Base-by-base conservation (phyloP, 2,113 vertebrate species). In the Choloepus hoffmanni region DNA sequence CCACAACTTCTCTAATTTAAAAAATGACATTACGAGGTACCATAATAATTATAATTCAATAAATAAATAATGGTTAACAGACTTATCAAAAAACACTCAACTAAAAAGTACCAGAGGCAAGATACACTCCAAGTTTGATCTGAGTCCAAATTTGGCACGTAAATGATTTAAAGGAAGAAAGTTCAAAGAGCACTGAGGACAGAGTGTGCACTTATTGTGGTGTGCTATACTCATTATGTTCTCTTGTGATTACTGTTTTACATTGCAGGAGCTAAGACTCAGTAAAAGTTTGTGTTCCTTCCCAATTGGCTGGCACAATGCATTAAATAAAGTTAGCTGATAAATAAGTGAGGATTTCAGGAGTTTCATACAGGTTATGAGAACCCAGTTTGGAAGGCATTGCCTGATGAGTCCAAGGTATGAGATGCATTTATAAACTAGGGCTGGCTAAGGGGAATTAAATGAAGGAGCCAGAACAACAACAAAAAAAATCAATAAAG, bases 141-240 rank as follows among this genome's bases (percentile, higher is more conserved):
- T 23, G 15, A 62, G 87, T 48, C 40, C 24, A 9, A 63, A 65
- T 36, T 72, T 50, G 36, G 1, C 30, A 55, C 19, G 53, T 70
- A 19, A 84, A n/a, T 43, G 40, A 63, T 58, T 60, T 50, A 93
- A 67, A 74, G 76, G 7, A 89, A 89, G 36, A 74, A 90, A 94
- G 48, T n/a, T 9, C 30, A 58, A 45, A 2, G 30, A 11, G 6
- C 26, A 36, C 48, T 58, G 18, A 68, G 86, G 24, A 40, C 15
- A 72, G 16, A 13, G 11, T 11, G 10, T 36, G 5, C 3, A 5
- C 73, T 67, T 48, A 78, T 23, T 50, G 26, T 0, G 9, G 18
- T 30, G 30, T 21, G 13, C 1, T 60, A 0, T 11, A 36, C 7
- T 36, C 16, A 19, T 16, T 16, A 12, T 0, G 43, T 16, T 11